Evolutionary conservation across 2,113 vertebrate species (phyloP).

Genomic region (Cryptoleucopteryx plumbea): DNA sequence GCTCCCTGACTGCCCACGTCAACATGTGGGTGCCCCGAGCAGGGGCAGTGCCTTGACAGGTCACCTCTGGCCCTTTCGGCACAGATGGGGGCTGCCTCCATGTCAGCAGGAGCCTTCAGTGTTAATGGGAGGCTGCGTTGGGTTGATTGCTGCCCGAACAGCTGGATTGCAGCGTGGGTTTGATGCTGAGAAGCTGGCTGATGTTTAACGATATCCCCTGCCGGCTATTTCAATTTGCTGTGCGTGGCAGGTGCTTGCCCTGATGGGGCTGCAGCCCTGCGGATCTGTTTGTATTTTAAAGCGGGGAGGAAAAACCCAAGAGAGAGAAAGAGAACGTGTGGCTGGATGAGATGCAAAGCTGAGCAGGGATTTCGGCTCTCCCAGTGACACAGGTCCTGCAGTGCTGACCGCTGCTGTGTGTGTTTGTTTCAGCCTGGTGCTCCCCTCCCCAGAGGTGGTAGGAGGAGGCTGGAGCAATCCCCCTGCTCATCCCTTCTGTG

Average conservation of each 20-base stretch:
- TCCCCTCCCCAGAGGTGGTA: not conserved
- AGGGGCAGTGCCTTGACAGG: no score
- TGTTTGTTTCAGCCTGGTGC: not conserved
- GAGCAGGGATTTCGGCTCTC: not conserved
- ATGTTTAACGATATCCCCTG: not conserved
- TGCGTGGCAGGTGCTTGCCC: not conserved
- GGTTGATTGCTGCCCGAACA: not conserved
- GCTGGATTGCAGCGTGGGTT: not conserved
- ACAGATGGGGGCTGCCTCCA: fast-evolving
- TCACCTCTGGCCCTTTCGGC: no score
- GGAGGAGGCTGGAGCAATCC: not conserved
- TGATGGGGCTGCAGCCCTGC: not conserved
- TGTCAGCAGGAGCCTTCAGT: not conserved
- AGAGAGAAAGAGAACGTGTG: not conserved
- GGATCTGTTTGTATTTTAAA: not conserved
- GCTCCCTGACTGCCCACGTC: not conserved
- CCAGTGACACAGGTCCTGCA: not conserved
- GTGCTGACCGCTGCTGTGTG: not conserved
- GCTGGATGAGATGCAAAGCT: not conserved
- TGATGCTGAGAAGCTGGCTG: not conserved
- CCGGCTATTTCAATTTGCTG: not conserved
- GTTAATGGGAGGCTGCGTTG: no score
- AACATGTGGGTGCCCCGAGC: not conserved
- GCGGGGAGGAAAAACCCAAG: not conserved
- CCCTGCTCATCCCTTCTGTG: not conserved